A percentile compares a stretch with the other conserved stretches of the same genome.
Conservation (phyloP, 2,113 vertebrate genomes). For the Lontra canadensis region DNA sequence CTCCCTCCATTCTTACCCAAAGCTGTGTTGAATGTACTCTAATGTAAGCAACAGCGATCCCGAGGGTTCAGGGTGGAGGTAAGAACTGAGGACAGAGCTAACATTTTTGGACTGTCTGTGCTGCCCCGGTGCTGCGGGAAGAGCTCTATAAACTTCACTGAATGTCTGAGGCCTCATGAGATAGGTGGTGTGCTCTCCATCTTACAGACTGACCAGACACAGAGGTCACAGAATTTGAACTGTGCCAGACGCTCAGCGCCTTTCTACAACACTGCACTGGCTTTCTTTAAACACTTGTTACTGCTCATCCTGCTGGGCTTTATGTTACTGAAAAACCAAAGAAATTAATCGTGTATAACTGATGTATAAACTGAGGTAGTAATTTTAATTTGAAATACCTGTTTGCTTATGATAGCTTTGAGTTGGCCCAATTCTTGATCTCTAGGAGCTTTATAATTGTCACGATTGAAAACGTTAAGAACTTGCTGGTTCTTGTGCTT, state of each 20-base stretch:
- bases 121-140: neutral
- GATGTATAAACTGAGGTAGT: neutral
- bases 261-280: neutral
- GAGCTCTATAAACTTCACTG: neutral
- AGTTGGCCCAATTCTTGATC: neutral
- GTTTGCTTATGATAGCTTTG: neutral
- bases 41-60: neutral
- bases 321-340: neutral
- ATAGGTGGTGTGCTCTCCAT: neutral
- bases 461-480: neutral
- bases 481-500: neutral
- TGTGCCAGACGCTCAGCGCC: neutral
- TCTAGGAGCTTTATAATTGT: neutral
- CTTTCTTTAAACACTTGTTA: neutral
- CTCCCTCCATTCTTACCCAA: neutral
- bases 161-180: neutral
- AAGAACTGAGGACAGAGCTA: neutral
- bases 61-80: neutral
- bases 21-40: neutral
- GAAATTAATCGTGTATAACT: neutral
- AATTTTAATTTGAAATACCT: neutral
- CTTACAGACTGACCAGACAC: neutral
- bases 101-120: neutral
- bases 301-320: neutral
- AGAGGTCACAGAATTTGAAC: neutral